Evolutionary conservation across 1,140 invertebrate genomes (phyloP).

Genomic region (Frieseomelitta varia): DNA sequence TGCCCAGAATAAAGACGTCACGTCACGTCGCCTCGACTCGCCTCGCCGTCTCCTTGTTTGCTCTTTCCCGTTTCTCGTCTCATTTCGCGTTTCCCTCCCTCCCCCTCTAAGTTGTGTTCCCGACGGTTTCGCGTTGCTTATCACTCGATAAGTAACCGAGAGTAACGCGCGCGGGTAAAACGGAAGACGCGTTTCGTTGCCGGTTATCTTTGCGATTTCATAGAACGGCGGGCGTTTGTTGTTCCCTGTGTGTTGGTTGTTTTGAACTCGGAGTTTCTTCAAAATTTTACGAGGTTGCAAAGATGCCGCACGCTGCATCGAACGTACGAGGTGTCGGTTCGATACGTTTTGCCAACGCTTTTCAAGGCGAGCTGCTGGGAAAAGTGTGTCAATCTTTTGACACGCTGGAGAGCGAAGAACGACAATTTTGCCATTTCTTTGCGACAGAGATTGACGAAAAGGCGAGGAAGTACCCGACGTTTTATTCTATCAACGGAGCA

Average conservation of each 20-base stretch:
- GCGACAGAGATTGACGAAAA: background rate
- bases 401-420: background rate
- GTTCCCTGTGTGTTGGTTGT: background rate
- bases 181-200: background rate
- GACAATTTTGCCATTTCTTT: background rate
- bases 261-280: background rate
- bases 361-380: background rate
- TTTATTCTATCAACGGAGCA: background rate
- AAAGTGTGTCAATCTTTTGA: background rate
- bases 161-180: too few relatives aligned
- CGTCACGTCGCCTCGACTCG: background rate
- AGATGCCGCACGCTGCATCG: background rate
- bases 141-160: background rate
- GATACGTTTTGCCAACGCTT: background rate
- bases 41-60: background rate
- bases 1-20: slow-evolving; percentile 16
- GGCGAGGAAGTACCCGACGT: background rate
- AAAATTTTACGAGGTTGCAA: slow-evolving; percentile 19
- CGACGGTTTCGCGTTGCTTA: background rate
- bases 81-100: background rate
- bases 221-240: background rate
- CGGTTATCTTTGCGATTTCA: background rate
- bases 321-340: background rate
- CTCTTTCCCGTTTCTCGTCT: background rate
- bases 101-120: too few relatives aligned